Percentiles rank a stretch among this genome's conserved stretches.
phyloP scores from a whole-genome alignment of 1,140 invertebrate genomes.

The honey bee (Apis mellifera) region Amel_HAv3.1 CM009935.2:1919501-1920000 shows the following conservation, averaged over 20 bases:
- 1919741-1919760: conserved; percentile 83
- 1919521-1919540: conserved; percentile 48
- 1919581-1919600: conserved; percentile 12
- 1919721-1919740: conserved; percentile 19
- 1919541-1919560: conserved; percentile 16
- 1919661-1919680: conserved; percentile 47
- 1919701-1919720: conserved; percentile 52
- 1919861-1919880: conserved; percentile 1
- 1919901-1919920: background rate
- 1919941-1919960: background rate
- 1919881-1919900: background rate
- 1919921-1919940: background rate
- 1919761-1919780: conserved; percentile 93
- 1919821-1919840: conserved; percentile 89
- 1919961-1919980: background rate
- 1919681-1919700: conserved; percentile 44
- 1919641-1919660: conserved; percentile 51
- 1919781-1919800: conserved; percentile 96
- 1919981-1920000: too few relatives aligned
- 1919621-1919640: conserved; percentile 45
- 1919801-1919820: conserved; percentile 99
- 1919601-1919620: conserved; percentile 40
- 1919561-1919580: conserved; percentile 16
- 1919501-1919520: conserved; percentile 63
- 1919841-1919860: background rate